Evolutionary conservation across 2,113 vertebrate species (phyloP).

Genomic region (Atractosteus spatula): DNA sequence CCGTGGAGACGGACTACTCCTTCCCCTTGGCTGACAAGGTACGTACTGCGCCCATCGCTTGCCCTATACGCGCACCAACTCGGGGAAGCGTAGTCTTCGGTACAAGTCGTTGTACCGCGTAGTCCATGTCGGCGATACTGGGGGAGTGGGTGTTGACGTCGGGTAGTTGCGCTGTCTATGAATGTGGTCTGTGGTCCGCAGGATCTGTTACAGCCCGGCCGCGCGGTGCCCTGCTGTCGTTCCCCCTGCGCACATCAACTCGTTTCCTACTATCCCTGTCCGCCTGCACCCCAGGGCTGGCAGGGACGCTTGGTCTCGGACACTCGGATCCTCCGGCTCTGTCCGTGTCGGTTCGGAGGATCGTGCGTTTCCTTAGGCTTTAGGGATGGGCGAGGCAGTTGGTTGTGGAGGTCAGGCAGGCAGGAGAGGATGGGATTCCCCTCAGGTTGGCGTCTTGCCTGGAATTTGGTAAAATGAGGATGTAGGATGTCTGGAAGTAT

Average conservation of each 20-base stretch:
- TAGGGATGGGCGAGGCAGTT: too few relatives aligned
- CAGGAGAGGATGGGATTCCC: too few relatives aligned
- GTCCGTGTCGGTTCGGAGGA: too few relatives aligned
- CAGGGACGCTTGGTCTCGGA: constrained; percentile 59
- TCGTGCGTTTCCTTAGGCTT: too few relatives aligned
- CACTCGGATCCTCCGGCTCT: constrained; percentile 18
- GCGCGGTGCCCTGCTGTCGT: constrained; percentile 56
- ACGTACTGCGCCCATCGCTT: constrained; percentile 13
- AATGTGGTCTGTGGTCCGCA: constrained; percentile 40
- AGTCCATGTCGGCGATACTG: neutral
- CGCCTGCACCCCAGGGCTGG: constrained; percentile 23
- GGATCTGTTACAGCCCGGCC: constrained; percentile 58
- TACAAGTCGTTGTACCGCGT: too few relatives aligned
- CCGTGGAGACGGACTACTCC: constrained; percentile 90
- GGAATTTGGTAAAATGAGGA: too few relatives aligned
- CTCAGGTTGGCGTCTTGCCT: too few relatives aligned
- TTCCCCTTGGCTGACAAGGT: constrained; percentile 98
- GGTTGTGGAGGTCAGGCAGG: too few relatives aligned
- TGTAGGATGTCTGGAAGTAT: too few relatives aligned
- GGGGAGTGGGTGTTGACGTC: neutral
- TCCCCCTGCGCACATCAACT: constrained; percentile 61
- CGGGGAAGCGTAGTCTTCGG: neutral
- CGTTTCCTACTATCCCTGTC: constrained; percentile 61
- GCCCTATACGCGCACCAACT: neutral
- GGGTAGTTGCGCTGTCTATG: neutral